Evolutionary conservation across 2,888 invertebrate species (phyloP), one percentile per base, ranked within the genome.

Genomic region (Harpagoxenus sublaevis): DNA sequence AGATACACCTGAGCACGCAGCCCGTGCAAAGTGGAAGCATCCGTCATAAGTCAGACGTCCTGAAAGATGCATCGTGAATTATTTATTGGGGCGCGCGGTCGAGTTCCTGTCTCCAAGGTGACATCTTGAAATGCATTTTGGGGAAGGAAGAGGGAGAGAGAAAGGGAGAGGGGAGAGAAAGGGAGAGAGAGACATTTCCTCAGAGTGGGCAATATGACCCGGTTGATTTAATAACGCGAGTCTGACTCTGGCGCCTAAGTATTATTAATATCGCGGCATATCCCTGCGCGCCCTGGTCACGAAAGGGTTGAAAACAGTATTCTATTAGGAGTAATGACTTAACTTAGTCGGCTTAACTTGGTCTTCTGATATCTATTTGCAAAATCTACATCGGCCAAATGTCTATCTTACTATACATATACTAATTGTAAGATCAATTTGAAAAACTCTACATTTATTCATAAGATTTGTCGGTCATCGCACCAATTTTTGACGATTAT

Each of bases 391-490:
- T 62, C 15, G 23, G 35, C 12, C 8, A 53, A 23, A 48, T 53
- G 18, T 5, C 23, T 39, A 4, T 0, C 23, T 23, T 23, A 51
- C 48, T 23, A 62, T 23, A 23, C 23, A 23, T 23, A 23, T 23
- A 23, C 83, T 86, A n/a, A n/a, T n/a, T n/a, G n/a, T n/a, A 89
- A 90, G 90, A 87, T 91, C 90, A 92, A 92, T 92, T 91, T 92
- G 92, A 94, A 93, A 94, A 94, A 94, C 93, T 92, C 93, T 92
- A 90, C 91, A 94, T 94, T 94, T 94, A 94, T 94, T 94, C 94
- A 94, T 94, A 94, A 94, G 90, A 79, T 85, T 91, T 91, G 92
- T 93, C 92, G 90, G 86, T 66, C 5, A 91, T 91, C 88, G 45
- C n/a, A 42, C 0, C 91, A 91, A 92, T 92, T 90, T 86, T 65